Base-by-base conservation (phyloP, 2,888 invertebrate species). In the Pseudanteris insignis region DNA sequence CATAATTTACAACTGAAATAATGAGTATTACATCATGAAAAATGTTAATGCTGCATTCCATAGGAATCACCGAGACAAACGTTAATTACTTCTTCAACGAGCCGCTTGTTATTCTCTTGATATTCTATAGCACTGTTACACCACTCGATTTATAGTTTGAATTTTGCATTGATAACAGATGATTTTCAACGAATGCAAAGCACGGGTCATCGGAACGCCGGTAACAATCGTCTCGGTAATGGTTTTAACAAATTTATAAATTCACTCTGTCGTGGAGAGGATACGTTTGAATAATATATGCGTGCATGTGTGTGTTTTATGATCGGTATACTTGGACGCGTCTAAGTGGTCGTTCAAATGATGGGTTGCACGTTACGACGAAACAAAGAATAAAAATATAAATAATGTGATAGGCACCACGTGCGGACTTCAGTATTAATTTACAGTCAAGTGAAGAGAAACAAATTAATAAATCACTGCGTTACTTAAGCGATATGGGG, bases 341-440 rank as follows among this genome's bases (percentile, higher is more conserved):
- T 51, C 33, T 48, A 38, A 33, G 59, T 55, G 57, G 29, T 29
- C 37, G 61, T 54, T 53, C 37, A 41, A 60, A 40, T 50, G 60
- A 33, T 53, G 46, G 48, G 40, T 47, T 58, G 43, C 54, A 53
- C 59, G 53, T 60, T 48, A 53, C 32, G 44, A 60, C 47, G 51
- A 53, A 59, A 37, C 51, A 64, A 60, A 54, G 33, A 64, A 44
- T 44, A 40, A 50, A 18, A 57, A 70, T 72, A 70, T 74, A 78
- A 74, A 77, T 33, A 38, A 51, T 79, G 79, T 79, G 79, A 79
- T 79, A 79, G 78, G 79, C 79, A 79, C 79, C 75, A 77, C 71
- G 79, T 78, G 79, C 79, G 73, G 76, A 78, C 74, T 79, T 77
- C 79, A 79, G 79, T 79, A 79, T 79, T 79, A 79, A 77, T 79